Evolutionary conservation across 2,888 invertebrate species (phyloP).

Genomic region (Alloscopus bannaensis): DNA sequence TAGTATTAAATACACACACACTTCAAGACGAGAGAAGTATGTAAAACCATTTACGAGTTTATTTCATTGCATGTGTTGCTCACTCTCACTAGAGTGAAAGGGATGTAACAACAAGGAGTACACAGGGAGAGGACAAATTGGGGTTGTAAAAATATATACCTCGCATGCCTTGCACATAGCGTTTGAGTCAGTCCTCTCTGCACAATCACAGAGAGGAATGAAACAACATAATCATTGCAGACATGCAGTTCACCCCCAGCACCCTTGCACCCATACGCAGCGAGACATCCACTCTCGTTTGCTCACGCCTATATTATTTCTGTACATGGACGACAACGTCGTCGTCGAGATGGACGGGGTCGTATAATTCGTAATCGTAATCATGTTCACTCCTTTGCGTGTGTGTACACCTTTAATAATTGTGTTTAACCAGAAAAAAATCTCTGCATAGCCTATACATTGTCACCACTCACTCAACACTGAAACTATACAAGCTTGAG

Average conservation of each 20-base stretch:
- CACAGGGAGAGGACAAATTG: constrained; percentile 48
- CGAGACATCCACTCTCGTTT: constrained; percentile 1
- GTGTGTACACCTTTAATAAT: constrained; percentile 9
- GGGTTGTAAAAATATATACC: constrained; percentile 48
- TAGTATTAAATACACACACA: no score
- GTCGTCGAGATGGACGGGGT: no score
- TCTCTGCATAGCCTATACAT: no score
- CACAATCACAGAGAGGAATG: neutral
- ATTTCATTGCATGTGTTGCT: constrained; percentile 49
- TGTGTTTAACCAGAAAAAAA: neutral
- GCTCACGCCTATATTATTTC: constrained; percentile 13
- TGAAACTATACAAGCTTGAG: no score
- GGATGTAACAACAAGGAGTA: constrained; percentile 37
- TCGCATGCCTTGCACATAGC: neutral
- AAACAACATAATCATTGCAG: constrained; percentile 26
- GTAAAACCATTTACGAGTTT: no score
- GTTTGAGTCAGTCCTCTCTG: neutral
- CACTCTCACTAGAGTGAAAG: constrained; percentile 13
- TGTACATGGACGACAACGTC: constrained; percentile 3
- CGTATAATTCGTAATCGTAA: no score
- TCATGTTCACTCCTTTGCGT: neutral
- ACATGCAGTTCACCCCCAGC: constrained; percentile 4
- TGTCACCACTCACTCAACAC: no score
- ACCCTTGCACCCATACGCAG: no score
- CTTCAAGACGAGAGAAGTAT: no score